Conservation (phyloP, 2,113 vertebrate genomes). For the Eurypyga helias region DNA sequence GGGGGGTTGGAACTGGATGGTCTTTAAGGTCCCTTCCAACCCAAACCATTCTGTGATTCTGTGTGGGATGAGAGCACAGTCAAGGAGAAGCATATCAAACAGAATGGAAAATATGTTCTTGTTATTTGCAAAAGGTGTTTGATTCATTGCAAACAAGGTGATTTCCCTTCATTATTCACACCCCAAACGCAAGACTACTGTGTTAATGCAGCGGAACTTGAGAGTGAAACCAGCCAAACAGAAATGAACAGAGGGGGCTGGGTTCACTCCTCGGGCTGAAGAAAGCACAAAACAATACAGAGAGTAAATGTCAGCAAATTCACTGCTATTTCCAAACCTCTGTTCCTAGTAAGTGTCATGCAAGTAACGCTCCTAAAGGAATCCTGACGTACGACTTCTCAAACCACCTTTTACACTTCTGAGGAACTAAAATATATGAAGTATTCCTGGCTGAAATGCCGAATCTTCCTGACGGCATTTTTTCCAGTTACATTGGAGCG, state of each 20-base stretch:
- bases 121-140: not conserved
- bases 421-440: not conserved
- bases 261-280: not conserved
- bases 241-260: not conserved
- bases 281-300: constrained; percentile 3
- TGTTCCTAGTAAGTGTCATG: not conserved
- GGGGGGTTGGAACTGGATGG: no score
- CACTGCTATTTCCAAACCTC: not conserved
- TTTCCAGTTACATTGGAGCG: not conserved
- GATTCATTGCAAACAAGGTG: not conserved
- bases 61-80: not conserved
- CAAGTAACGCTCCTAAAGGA: not conserved
- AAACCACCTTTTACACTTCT: not conserved
- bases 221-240: not conserved
- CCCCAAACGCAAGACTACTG: not conserved
- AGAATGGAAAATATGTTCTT: not conserved
- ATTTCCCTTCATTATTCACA: not conserved
- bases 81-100: not conserved
- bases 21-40: no score
- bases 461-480: not conserved
- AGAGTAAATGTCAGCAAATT: not conserved
- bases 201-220: not conserved
- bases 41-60: no score
- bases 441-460: not conserved
- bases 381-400: not conserved